Evolutionary conservation across 1,140 invertebrate species (phyloP).

Genomic region (Psix sp.): DNA sequence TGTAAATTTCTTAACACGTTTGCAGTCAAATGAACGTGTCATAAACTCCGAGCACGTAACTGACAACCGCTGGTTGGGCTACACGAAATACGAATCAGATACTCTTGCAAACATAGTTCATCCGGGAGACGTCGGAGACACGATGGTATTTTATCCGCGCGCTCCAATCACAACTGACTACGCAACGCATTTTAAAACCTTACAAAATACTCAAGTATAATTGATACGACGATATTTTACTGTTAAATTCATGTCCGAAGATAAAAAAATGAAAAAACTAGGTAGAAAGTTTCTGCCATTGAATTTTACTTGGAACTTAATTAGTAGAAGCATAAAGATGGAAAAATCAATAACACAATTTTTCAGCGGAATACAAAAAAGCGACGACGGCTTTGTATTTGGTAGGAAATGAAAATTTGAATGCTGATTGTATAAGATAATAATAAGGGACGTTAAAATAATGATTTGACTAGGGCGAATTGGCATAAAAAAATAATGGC

Average conservation of each 20-base stretch:
- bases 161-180: constrained; percentile 51
- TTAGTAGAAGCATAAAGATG: too few relatives aligned
- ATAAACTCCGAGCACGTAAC: constrained; percentile 56
- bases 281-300: too few relatives aligned
- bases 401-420: constrained; percentile 5
- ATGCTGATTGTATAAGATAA: constrained; percentile 10
- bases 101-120: constrained; percentile 48
- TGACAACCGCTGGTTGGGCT: constrained; percentile 52
- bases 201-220: too few relatives aligned
- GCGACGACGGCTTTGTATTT: too few relatives aligned
- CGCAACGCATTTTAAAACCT: constrained; percentile 34
- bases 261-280: too few relatives aligned
- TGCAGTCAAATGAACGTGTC: constrained; percentile 49
- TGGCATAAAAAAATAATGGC: constrained; percentile 41
- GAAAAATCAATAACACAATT: too few relatives aligned
- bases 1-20: constrained; percentile 56
- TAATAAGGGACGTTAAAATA: constrained; percentile 26
- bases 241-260: too few relatives aligned
- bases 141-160: constrained; percentile 22
- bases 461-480: constrained; percentile 15
- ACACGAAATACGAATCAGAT: constrained; percentile 51
- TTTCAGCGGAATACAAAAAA: too few relatives aligned
- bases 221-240: too few relatives aligned
- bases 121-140: constrained; percentile 46
- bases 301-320: too few relatives aligned